Evolutionary conservation across 2,888 invertebrate species (phyloP).

Genomic region (Ectropis crepuscularia): DNA sequence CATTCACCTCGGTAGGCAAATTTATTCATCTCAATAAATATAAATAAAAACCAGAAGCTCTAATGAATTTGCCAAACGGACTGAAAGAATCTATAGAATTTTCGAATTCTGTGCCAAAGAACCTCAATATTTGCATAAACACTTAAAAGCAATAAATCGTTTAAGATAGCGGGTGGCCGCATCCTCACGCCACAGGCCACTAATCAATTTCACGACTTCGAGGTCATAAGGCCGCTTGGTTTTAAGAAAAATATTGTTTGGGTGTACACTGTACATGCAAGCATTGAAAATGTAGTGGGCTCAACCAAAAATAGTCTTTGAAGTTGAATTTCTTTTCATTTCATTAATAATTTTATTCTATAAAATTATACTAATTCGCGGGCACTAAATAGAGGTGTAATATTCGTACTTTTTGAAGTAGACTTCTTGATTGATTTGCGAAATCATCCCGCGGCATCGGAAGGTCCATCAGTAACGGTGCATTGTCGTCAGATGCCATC

Average conservation of each 20-base stretch:
- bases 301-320: too few relatives aligned
- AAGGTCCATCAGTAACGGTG: slow-evolving; percentile 49
- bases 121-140: slow-evolving; percentile 31
- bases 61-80: slow-evolving; percentile 21
- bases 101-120: slow-evolving; percentile 21
- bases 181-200: slow-evolving; percentile 29
- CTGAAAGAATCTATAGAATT: slow-evolving; percentile 21
- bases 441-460: slow-evolving; percentile 28
- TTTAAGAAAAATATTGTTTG: slow-evolving; percentile 6
- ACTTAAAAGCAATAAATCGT: slow-evolving; percentile 38
- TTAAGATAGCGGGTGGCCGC: slow-evolving; percentile 36
- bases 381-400: background rate
- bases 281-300: too few relatives aligned
- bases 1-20: slow-evolving; percentile 18
- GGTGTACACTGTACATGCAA: background rate
- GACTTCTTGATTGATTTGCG: slow-evolving; percentile 4
- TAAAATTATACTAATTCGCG: too few relatives aligned
- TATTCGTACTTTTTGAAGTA: background rate
- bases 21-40: slow-evolving; percentile 19
- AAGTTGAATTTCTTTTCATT: too few relatives aligned
- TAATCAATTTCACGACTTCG: slow-evolving; percentile 49
- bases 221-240: slow-evolving; percentile 52
- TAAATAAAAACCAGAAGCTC: slow-evolving; percentile 28
- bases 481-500: slow-evolving; percentile 57
- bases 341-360: too few relatives aligned